A percentile compares a stretch with the other conserved stretches of the same genome.
phyloP scores from a whole-genome alignment of 2,113 vertebrate species.

The Pyxicephalus adspersus region DNA sequence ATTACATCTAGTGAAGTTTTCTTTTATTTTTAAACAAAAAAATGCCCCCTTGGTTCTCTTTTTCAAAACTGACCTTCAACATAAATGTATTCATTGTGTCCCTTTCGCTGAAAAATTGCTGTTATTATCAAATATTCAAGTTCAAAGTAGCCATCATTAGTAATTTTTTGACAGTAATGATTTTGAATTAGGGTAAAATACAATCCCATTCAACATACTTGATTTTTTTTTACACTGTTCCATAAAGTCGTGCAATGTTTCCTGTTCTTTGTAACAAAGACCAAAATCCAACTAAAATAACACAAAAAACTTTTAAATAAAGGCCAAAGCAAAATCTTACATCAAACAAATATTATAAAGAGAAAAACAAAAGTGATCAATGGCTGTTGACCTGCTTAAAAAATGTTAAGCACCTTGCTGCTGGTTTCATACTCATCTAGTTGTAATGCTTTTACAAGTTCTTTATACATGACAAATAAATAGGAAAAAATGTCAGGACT shows the following conservation, averaged over 20 bases:
- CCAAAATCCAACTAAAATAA: not conserved
- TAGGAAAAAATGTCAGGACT: no score
- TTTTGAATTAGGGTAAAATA: not conserved
- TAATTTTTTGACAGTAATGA: slow-evolving; percentile 9
- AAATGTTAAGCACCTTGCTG: no score
- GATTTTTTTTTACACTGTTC: not conserved
- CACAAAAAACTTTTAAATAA: no score
- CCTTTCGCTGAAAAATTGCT: slow-evolving; percentile 23
- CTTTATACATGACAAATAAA: no score
- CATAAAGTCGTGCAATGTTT: not conserved
- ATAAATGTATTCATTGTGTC: not conserved
- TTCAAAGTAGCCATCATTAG: slow-evolving; percentile 4
- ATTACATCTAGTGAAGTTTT: slow-evolving; percentile 17
- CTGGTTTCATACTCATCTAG: no score
- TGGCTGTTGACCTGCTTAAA: no score
- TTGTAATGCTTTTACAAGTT: no score
- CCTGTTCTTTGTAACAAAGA: not conserved
- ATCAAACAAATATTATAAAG: no score
- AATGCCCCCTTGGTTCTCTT: not conserved
- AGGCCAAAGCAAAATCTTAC: no score
- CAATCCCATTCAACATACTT: not conserved
- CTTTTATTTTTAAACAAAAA: slow-evolving; percentile 30
- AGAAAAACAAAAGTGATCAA: no score
- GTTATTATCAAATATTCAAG: slow-evolving; percentile 19
- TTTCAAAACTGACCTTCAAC: slow-evolving; percentile 18